Evolutionary conservation across 2,888 invertebrate genomes (phyloP).

Genomic region (Eupithecia tripunctaria): DNA sequence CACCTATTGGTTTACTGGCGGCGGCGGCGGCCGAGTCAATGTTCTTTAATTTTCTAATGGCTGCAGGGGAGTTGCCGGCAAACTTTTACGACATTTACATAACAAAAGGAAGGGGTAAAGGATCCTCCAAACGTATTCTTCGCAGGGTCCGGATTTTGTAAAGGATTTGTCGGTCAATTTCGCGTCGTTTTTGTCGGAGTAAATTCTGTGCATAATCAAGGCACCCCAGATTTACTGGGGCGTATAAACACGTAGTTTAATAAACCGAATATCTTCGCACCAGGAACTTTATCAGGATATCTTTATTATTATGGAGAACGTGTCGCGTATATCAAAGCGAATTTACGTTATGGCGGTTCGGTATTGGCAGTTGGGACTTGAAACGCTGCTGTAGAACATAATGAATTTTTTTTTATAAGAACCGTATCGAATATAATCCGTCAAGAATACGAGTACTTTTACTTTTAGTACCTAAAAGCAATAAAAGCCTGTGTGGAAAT

Average conservation of each 20-base stretch:
- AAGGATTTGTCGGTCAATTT: conserved; percentile 76
- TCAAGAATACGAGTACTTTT: background rate
- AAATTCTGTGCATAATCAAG: conserved; percentile 63
- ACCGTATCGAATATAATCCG: background rate
- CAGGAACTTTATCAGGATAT: conserved; percentile 52
- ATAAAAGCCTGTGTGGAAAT: background rate
- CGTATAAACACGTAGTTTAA: conserved; percentile 56
- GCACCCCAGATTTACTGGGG: conserved; percentile 48
- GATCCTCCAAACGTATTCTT: conserved; percentile 72
- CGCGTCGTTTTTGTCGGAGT: conserved; percentile 63
- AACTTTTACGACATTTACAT: conserved; percentile 78
- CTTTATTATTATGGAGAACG: conserved; percentile 46
- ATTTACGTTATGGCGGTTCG: conserved; percentile 34
- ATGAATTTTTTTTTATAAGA: conserved; percentile 22
- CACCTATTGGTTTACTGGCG: conserved; percentile 22
- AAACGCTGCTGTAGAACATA: conserved; percentile 22
- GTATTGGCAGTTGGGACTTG: conserved; percentile 31
- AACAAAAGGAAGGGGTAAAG: conserved; percentile 76
- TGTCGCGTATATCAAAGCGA: conserved; percentile 50
- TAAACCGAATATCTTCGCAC: conserved; percentile 51
- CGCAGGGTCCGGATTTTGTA: conserved; percentile 70
- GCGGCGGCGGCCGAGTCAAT: conserved; percentile 58
- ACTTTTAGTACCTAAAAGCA: background rate
- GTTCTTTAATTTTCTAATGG: conserved; percentile 81
- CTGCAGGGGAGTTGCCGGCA: conserved; percentile 71